phyloP scores from a whole-genome alignment of 2,797 vertebrate genomes.

The Sebastes iracundus region DNA sequence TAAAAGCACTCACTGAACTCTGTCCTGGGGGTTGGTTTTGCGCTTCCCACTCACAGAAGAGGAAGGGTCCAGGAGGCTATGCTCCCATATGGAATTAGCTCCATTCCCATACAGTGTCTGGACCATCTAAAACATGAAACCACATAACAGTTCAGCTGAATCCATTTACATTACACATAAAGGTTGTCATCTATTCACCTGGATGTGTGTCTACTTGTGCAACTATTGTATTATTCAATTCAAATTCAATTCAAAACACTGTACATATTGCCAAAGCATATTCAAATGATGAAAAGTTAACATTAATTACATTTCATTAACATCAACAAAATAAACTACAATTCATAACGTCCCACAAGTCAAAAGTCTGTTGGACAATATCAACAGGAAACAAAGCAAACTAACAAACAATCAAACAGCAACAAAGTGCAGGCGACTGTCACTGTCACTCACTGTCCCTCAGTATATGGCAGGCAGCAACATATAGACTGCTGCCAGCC shows the following conservation, averaged over 20 bases:
- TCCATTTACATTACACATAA: background rate
- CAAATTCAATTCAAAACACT: no score
- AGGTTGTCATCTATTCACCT: background rate
- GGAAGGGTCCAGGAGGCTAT: slow-evolving; percentile 95
- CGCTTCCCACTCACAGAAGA: slow-evolving; percentile 93
- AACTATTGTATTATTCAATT: background rate
- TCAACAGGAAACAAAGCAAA: no score
- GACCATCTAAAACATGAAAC: slow-evolving; percentile 87
- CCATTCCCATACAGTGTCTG: slow-evolving; percentile 96
- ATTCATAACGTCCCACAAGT: no score
- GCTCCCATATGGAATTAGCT: slow-evolving; percentile 99
- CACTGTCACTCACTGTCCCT: background rate
- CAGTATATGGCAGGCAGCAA: background rate
- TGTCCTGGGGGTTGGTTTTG: slow-evolving; percentile 96
- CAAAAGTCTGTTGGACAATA: no score
- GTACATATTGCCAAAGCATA: no score
- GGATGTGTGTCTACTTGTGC: background rate
- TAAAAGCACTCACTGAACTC: slow-evolving; percentile 92
- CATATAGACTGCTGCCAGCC: background rate
- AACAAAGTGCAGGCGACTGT: background rate
- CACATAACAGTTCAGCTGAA: background rate
- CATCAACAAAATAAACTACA: no score
- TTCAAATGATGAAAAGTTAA: no score
- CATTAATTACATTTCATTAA: no score
- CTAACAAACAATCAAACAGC: background rate